These are phyloP conservation scores for Diorhabda sublineata DNA, from an alignment of 1,140 invertebrate genomes.

Conservation along the genomic window DNA sequence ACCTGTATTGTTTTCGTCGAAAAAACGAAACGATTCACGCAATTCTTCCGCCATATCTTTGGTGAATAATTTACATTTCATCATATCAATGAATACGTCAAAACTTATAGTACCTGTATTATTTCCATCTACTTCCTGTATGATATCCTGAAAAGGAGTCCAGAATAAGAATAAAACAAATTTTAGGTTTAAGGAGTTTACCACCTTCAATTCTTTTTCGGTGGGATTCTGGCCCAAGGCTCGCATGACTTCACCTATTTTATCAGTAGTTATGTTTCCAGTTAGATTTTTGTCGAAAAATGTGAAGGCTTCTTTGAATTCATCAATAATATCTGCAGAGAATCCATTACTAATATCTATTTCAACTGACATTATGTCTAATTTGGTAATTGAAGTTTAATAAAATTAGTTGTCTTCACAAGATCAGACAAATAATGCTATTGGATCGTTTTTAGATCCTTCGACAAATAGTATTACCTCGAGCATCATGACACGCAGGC, in stretches of 20 bases:
- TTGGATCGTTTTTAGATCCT: too few relatives aligned
- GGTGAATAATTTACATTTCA: background rate
- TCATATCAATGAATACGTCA: constrained; percentile 30
- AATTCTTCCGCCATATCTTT: background rate
- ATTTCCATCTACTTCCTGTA: constrained; percentile 45
- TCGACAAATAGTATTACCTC: too few relatives aligned
- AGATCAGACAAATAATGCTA: too few relatives aligned
- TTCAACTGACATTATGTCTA: background rate
- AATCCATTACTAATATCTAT: background rate
- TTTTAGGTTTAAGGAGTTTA: too few relatives aligned
- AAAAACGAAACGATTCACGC: background rate
- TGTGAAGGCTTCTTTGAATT: constrained; percentile 20
- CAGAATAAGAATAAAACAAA: too few relatives aligned
- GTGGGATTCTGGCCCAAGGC: constrained; percentile 47
- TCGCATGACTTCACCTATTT: constrained; percentile 45
- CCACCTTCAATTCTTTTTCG: constrained; percentile 34
- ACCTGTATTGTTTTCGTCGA: background rate
- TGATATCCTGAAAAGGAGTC: constrained; percentile 42
- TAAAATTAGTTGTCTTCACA: too few relatives aligned
- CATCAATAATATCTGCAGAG: background rate
- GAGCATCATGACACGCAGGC: too few relatives aligned
- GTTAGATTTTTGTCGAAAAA: constrained; percentile 61
- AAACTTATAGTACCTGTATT: constrained; percentile 47
- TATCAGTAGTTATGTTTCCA: constrained; percentile 27
- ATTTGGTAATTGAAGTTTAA: too few relatives aligned